Percentiles rank a stretch among this genome's conserved stretches.
phyloP scores from a whole-genome alignment of 2,113 vertebrate species.

The Orthonyx spaldingii region DNA sequence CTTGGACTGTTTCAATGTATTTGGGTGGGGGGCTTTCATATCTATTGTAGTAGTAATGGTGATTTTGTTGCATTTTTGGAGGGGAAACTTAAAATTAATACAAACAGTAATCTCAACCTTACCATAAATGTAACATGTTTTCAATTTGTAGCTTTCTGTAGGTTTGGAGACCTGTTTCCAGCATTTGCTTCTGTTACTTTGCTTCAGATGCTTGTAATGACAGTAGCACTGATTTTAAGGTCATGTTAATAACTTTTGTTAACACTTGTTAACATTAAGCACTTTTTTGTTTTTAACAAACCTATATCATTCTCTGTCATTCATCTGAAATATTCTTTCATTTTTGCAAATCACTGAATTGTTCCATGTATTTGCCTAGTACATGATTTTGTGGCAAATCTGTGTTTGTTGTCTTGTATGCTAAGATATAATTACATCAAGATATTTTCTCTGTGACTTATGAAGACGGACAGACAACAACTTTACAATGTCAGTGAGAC shows the following conservation, averaged over 20 bases:
- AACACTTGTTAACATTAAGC: too few relatives aligned
- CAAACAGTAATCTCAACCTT: background rate
- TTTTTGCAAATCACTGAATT: background rate
- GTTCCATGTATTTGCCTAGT: background rate
- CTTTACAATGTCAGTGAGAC: background rate
- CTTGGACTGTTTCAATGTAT: background rate
- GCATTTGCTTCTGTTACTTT: background rate
- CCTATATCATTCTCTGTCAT: background rate
- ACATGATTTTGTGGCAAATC: background rate
- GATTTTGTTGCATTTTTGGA: background rate
- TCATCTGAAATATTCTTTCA: background rate
- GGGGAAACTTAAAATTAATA: background rate
- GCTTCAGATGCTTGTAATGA: background rate
- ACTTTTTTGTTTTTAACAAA: background rate
- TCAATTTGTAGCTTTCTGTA: background rate
- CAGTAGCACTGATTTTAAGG: background rate
- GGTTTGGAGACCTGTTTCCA: background rate
- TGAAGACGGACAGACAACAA: background rate
- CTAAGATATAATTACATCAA: background rate
- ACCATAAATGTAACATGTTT: background rate
- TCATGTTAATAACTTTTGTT: background rate
- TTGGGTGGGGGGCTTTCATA: background rate
- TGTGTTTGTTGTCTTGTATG: background rate
- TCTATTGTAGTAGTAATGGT: background rate
- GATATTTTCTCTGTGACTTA: background rate